These are phyloP conservation scores for Myotis daubentonii DNA, from an alignment of 2,797 vertebrate species.

Conservation along the genomic window DNA sequence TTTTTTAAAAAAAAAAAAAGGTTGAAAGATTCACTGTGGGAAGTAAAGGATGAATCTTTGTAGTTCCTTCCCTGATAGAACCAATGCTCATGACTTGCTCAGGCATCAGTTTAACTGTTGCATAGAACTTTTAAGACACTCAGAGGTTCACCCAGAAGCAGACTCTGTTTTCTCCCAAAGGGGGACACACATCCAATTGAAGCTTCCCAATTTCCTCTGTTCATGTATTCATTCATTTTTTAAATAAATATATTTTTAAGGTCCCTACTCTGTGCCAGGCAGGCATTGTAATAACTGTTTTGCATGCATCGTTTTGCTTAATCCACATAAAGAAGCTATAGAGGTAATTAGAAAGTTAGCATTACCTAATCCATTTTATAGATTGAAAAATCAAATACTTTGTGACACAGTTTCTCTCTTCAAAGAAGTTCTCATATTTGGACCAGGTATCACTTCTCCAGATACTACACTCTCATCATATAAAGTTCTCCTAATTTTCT, in stretches of 20 bases:
- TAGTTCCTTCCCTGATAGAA: not conserved
- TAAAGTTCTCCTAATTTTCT: not conserved
- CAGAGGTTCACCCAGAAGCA: not conserved
- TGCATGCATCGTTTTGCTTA: not conserved
- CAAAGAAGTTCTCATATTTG: not conserved
- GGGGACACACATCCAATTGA: not conserved
- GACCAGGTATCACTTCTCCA: not conserved
- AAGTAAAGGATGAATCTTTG: not conserved
- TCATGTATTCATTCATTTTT: not conserved
- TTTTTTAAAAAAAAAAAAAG: no score
- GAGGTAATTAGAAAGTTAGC: not conserved
- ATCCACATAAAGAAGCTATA: not conserved
- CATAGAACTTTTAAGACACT: not conserved
- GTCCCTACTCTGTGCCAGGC: not conserved
- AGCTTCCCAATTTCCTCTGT: not conserved
- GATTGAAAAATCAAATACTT: not conserved
- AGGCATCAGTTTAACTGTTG: not conserved
- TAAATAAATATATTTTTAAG: not conserved
- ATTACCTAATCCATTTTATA: not conserved
- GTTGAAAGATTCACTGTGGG: not conserved
- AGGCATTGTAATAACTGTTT: not conserved
- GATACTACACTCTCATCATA: conserved; percentile 14
- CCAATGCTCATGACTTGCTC: not conserved
- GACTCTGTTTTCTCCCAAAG: not conserved
- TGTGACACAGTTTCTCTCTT: not conserved